Percentiles rank a stretch among this genome's conserved stretches.
Evolutionary conservation across 53 echinoderm and acorn worm genomes (phyloP).

Genomic region (Holothuria scabra): DNA sequence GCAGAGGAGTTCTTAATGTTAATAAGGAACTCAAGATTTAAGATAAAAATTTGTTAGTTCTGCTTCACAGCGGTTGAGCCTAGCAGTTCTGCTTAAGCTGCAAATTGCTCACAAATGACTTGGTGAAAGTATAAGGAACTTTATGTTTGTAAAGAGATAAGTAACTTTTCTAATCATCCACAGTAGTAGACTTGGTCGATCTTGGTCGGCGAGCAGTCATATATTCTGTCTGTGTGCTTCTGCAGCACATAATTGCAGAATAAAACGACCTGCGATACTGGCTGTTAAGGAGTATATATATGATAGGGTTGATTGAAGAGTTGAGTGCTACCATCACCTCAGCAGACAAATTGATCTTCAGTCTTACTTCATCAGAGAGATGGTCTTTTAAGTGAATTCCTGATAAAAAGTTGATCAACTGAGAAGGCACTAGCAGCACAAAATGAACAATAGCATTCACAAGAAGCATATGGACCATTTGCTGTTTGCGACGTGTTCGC

Average conservation of each 20-base stretch:
- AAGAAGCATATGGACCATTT: constrained; percentile 29
- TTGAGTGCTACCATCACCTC: constrained; percentile 27
- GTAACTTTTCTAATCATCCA: not conserved
- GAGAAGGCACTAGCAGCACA: constrained; percentile 30
- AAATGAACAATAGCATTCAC: constrained; percentile 28
- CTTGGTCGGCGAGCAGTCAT: constrained; percentile 13
- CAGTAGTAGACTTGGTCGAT: constrained; percentile 18
- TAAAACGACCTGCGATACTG: constrained; percentile 35
- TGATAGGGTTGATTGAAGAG: constrained; percentile 39
- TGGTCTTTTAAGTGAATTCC: not conserved
- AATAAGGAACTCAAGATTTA: too few species aligned
- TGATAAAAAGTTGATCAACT: not conserved
- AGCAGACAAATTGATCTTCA: not conserved
- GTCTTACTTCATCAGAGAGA: not conserved
- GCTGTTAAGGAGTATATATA: constrained; percentile 32
- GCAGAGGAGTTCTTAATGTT: too few species aligned
- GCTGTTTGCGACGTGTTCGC: constrained; percentile 24
- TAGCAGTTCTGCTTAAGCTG: too few species aligned
- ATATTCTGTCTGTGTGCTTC: not conserved
- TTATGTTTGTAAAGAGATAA: too few species aligned
- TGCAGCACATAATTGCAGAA: not conserved
- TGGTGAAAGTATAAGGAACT: too few species aligned
- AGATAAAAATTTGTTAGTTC: too few species aligned
- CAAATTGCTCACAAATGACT: too few species aligned
- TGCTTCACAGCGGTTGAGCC: too few species aligned